phyloP scores from a whole-genome alignment of 2,888 invertebrate species.

The Orthonevra nobilis region DNA sequence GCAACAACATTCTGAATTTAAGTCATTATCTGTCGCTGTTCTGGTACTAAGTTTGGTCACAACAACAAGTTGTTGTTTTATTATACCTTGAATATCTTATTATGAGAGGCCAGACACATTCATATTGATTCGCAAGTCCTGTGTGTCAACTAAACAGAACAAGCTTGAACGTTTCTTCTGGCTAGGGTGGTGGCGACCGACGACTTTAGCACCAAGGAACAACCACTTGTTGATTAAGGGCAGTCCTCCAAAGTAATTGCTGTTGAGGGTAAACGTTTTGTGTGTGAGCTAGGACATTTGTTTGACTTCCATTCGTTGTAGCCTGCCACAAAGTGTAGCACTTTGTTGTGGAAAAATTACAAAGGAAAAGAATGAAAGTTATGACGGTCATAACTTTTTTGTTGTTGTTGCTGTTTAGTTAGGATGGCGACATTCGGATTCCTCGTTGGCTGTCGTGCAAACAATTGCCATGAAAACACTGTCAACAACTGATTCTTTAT shows the following conservation, averaged over 20 bases:
- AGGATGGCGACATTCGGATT: too few relatives aligned
- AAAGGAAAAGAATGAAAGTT: slow-evolving; percentile 26
- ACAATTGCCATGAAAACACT: too few relatives aligned
- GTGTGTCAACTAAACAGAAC: slow-evolving; percentile 31
- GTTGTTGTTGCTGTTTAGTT: too few relatives aligned
- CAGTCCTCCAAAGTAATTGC: slow-evolving; percentile 52
- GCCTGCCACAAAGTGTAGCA: neutral
- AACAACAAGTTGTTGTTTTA: slow-evolving; percentile 41
- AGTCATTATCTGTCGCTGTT: neutral
- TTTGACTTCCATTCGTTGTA: slow-evolving; percentile 26
- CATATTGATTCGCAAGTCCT: slow-evolving; percentile 51
- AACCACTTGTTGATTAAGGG: slow-evolving; percentile 56
- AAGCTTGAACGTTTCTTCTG: neutral
- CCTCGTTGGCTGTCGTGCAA: too few relatives aligned
- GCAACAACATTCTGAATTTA: neutral
- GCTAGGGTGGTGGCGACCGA: neutral
- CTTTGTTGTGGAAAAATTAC: slow-evolving; percentile 27
- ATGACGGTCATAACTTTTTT: too few relatives aligned
- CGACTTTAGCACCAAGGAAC: too few relatives aligned
- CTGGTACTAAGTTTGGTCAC: neutral
- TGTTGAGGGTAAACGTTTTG: slow-evolving; percentile 22
- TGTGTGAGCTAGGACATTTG: slow-evolving; percentile 44
- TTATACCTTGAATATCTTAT: slow-evolving; percentile 40
- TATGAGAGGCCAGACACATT: slow-evolving; percentile 57
- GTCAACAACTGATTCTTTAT: too few relatives aligned